phyloP scores from a whole-genome alignment of 2,113 vertebrate genomes.

The Zapornia atra region DNA sequence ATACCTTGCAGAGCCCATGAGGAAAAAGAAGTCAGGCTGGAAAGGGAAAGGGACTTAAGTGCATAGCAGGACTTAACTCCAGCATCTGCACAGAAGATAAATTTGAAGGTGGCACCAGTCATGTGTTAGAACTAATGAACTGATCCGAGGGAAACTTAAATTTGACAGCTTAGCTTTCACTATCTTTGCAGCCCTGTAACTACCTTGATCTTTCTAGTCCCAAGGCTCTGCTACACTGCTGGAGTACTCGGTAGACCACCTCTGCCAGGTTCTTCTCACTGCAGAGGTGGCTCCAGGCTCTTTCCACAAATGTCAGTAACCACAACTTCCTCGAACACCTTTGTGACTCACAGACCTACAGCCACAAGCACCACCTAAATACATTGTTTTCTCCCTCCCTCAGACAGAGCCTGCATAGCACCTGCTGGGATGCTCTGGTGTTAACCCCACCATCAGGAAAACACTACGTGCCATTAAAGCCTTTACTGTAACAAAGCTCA shows the following conservation, averaged over 20 bases:
- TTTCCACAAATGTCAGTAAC: not conserved
- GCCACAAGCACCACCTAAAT: not conserved
- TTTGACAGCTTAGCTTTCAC: not conserved
- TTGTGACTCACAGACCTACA: not conserved
- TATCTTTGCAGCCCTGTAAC: not conserved
- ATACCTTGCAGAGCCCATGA: rapidly evolving
- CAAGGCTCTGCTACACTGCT: not conserved
- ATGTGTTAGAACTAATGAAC: not conserved
- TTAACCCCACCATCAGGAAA: not conserved
- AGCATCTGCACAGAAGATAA: not conserved
- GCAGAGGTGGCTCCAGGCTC: not conserved
- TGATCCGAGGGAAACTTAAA: not conserved
- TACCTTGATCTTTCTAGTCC: not conserved
- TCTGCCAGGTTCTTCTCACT: not conserved
- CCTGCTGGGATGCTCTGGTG: not conserved
- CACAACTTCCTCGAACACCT: not conserved
- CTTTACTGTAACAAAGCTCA: not conserved
- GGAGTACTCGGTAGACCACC: not conserved
- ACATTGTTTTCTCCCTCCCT: not conserved
- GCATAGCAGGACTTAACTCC: not conserved
- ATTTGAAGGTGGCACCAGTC: not conserved
- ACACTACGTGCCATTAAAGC: not conserved
- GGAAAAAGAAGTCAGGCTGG: not conserved
- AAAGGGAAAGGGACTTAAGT: not conserved
- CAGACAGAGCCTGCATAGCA: not conserved